These are phyloP conservation scores for Meandrina meandrites DNA, from an alignment of 92 coral and sea anemone genomes.

Conservation along the genomic window DNA sequence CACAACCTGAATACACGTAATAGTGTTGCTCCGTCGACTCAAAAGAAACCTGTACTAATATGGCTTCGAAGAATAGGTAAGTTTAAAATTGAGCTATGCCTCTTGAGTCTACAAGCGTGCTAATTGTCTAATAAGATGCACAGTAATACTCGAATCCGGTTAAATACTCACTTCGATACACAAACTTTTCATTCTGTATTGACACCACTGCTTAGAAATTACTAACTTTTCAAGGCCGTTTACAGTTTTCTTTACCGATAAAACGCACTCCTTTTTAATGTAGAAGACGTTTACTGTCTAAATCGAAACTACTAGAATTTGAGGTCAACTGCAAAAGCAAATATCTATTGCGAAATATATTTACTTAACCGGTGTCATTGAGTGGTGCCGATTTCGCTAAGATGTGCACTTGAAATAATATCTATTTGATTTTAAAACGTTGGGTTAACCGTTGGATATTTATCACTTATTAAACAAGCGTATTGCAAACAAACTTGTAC, in stretches of 20 bases:
- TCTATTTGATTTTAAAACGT: background rate
- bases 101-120: background rate
- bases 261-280: background rate
- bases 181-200: background rate
- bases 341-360: background rate
- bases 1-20: background rate
- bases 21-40: background rate
- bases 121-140: background rate
- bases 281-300: background rate
- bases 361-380: background rate
- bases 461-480: background rate
- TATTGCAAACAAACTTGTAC: background rate
- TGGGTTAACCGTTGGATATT: background rate
- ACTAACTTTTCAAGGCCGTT: background rate
- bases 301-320: background rate
- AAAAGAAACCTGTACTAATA: background rate
- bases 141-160: background rate
- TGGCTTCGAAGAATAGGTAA: conserved; percentile 25
- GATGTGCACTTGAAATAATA: background rate
- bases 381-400: background rate
- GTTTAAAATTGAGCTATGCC: background rate
- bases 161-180: background rate
- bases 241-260: background rate
- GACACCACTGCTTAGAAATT: background rate
- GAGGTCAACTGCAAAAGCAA: background rate